Base-by-base conservation (phyloP, 2,113 vertebrate species). In the Chascanopsetta lugubris region DNA sequence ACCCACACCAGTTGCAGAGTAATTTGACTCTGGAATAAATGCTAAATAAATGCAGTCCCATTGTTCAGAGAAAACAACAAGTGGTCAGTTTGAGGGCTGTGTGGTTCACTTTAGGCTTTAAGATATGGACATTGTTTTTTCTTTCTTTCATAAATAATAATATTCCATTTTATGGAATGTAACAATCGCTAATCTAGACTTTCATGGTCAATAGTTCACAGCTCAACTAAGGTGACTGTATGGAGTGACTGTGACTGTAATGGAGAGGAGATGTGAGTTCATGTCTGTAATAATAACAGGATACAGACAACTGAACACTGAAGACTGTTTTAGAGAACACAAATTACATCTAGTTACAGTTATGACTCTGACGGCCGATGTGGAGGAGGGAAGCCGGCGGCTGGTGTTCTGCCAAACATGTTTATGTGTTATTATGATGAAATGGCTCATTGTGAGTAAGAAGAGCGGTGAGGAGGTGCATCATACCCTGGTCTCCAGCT, bases 401-500 rank as follows among this genome's bases (percentile, higher is more conserved):
- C n/a, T 8, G 15, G 18, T 56, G 53, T 38, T 24, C 32, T 38
- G 18, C 30, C 27, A 54, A 21, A 18, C 13, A 25, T 56, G 38
- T 56, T 36, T 56, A 56, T 38, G 34, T 40, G 15, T 26, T 9
- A 18, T 6, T 45, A 25, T 20, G 17, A 43, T 18, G 25, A 25
- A 58, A 27, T 5, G 12, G 10, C 5, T 56, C 36, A 26, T 42
- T 58, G 9, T 58, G 25, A 29, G 18, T 18, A 15, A 48, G 12
- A 30, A n/a, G n/a, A n/a, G n/a, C 22, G 46, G 13, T 18, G 6
- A 36, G 12, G 29, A 17, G 12, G 24, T 24, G 27, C 17, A n/a
- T 46, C 89, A 83, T 92, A 99, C 97, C 94, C 96, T 89, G 83
- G 93, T 95, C 83, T 99, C 97, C 88, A 99, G 87, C 85, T 99